Evolutionary conservation across 2,797 vertebrate genomes (phyloP).

Genomic region (Tarsius wallacei): DNA sequence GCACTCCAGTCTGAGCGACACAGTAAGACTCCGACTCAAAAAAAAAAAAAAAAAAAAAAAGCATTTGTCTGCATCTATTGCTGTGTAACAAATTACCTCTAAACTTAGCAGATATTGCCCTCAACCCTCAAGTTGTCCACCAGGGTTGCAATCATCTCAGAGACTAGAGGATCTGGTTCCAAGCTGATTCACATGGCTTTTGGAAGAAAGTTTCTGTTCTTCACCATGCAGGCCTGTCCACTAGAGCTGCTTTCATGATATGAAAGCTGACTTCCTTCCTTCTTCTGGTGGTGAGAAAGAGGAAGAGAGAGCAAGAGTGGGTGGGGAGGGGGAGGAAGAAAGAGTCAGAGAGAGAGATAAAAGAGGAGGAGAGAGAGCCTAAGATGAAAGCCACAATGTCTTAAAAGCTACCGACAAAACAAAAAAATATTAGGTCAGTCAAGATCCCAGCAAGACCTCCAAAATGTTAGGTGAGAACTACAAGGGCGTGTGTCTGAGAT

Average conservation of each 20-base stretch:
- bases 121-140: too few relatives aligned
- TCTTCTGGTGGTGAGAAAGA: background rate
- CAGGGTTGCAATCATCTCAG: background rate
- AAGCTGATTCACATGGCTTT: background rate
- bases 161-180: background rate
- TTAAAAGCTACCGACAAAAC: background rate
- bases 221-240: background rate
- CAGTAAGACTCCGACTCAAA: too few relatives aligned
- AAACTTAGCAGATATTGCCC: background rate
- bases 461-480: too few relatives aligned
- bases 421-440: background rate
- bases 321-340: background rate
- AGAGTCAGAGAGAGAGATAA: background rate
- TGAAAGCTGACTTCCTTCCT: background rate
- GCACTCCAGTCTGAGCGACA: too few relatives aligned
- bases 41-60: too few relatives aligned
- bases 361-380: background rate
- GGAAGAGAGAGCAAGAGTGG: background rate
- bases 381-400: background rate
- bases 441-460: too few relatives aligned
- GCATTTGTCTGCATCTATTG: background rate
- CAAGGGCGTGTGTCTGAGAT: too few relatives aligned
- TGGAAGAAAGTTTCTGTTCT: background rate
- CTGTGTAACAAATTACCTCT: background rate
- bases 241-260: background rate